Evolutionary conservation across 2,797 vertebrate species (phyloP).

Genomic region (Remorina albescens): DNA sequence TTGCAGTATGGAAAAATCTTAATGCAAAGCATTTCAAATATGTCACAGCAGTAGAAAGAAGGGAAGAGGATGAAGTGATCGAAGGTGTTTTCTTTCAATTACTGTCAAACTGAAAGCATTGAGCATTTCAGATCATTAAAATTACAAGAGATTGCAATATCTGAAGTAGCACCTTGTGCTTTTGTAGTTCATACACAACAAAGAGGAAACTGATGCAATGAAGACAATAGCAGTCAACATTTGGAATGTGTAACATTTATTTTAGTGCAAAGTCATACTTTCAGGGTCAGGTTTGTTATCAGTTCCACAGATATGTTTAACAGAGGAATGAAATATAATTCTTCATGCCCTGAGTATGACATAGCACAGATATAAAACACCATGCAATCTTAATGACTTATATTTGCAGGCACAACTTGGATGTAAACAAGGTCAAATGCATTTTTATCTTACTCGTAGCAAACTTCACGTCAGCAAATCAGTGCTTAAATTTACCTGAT

Average conservation of each 20-base stretch:
- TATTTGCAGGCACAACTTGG: not conserved
- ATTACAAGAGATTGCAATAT: not conserved
- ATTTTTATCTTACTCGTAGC: not conserved
- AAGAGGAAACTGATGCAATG: slow-evolving; percentile 3
- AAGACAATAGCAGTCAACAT: not conserved
- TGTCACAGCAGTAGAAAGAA: not conserved
- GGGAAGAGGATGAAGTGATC: not conserved
- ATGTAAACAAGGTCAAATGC: not conserved
- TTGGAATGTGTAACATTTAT: not conserved
- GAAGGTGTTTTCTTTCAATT: not conserved
- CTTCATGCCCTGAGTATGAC: not conserved
- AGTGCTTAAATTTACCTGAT: not conserved
- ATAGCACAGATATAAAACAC: not conserved
- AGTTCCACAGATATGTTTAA: not conserved
- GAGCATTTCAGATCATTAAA: not conserved
- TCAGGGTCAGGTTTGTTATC: not conserved
- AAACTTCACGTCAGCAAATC: not conserved
- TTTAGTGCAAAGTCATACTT: not conserved
- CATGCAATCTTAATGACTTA: not conserved
- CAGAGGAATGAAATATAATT: not conserved
- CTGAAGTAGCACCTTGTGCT: not conserved
- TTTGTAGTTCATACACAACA: not conserved
- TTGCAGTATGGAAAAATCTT: not conserved
- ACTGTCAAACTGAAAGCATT: not conserved
- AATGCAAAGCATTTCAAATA: not conserved